These are phyloP conservation scores for Ceratitis capitata DNA, from an alignment of 1,140 invertebrate species.

Conservation along the genomic window DNA sequence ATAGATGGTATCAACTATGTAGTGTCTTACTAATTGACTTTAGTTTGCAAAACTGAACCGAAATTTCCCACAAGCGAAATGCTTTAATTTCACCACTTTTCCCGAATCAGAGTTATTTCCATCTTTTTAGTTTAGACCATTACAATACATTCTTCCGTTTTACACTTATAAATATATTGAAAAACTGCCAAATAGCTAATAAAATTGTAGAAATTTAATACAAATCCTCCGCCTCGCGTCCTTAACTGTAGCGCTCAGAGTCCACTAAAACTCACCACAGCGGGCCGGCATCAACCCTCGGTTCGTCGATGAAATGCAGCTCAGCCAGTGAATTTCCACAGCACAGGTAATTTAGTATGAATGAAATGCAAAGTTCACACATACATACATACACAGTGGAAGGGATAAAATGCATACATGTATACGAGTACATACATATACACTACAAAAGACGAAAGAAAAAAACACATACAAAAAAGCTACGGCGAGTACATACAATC, in stretches of 20 bases:
- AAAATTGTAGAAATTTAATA: background rate
- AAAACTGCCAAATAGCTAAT: background rate
- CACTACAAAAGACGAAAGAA: background rate
- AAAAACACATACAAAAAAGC: too few relatives aligned
- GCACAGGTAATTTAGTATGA: conserved; percentile 33
- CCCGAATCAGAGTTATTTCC: too few relatives aligned
- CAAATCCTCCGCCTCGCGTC: background rate
- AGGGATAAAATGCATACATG: background rate
- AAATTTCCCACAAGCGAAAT: too few relatives aligned
- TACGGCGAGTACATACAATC: background rate
- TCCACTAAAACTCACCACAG: too few relatives aligned
- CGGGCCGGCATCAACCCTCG: too few relatives aligned
- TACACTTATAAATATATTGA: too few relatives aligned
- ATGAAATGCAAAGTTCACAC: conserved; percentile 30
- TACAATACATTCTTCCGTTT: background rate
- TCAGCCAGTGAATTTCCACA: background rate
- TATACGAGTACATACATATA: background rate
- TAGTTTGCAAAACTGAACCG: too few relatives aligned
- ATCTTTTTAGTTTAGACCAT: too few relatives aligned
- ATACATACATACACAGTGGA: background rate
- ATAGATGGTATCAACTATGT: too few relatives aligned
- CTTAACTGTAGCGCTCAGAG: background rate
- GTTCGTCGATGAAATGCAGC: too few relatives aligned
- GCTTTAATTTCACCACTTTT: too few relatives aligned
- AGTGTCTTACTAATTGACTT: too few relatives aligned